A percentile compares a stretch with the other conserved stretches of the same genome.
Conservation (phyloP, 2,888 invertebrate genomes). For the Morinoia aosen region DNA sequence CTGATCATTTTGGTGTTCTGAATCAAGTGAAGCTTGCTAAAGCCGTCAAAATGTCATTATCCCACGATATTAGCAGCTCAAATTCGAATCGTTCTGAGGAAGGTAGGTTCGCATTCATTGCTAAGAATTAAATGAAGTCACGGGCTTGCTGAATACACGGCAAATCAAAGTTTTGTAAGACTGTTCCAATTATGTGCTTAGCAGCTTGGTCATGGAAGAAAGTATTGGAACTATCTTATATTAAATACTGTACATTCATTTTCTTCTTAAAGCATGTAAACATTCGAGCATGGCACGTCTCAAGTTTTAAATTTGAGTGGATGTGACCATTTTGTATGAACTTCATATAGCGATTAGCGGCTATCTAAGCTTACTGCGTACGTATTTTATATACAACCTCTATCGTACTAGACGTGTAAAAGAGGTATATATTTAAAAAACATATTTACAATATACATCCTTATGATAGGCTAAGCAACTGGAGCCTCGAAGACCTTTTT, state of each 20-base stretch:
- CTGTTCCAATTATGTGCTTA: conserved; percentile 21
- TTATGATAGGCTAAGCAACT: too few species aligned
- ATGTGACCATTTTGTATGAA: not conserved
- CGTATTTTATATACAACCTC: not conserved
- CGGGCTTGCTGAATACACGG: not conserved
- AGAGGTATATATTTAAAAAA: not conserved
- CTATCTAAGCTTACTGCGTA: not conserved
- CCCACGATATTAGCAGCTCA: not conserved
- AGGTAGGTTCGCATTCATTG: not conserved
- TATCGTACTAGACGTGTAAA: not conserved
- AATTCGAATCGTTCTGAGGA: conserved; percentile 5
- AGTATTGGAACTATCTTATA: conserved; percentile 34
- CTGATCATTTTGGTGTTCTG: conserved; percentile 40
- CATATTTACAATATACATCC: too few species aligned
- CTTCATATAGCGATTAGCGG: not conserved
- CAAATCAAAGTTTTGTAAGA: not conserved
- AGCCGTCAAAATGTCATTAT: conserved; percentile 7
- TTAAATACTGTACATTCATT: conserved; percentile 40
- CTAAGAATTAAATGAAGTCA: not conserved
- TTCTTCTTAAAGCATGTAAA: conserved; percentile 24
- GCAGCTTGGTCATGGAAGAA: not conserved
- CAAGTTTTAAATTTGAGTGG: not conserved
- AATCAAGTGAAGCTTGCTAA: not conserved
- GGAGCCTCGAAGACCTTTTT: too few species aligned
- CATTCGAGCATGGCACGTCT: not conserved